Conservation (phyloP, 1,140 invertebrate species). For the Habropoda laboriosa region DNA sequence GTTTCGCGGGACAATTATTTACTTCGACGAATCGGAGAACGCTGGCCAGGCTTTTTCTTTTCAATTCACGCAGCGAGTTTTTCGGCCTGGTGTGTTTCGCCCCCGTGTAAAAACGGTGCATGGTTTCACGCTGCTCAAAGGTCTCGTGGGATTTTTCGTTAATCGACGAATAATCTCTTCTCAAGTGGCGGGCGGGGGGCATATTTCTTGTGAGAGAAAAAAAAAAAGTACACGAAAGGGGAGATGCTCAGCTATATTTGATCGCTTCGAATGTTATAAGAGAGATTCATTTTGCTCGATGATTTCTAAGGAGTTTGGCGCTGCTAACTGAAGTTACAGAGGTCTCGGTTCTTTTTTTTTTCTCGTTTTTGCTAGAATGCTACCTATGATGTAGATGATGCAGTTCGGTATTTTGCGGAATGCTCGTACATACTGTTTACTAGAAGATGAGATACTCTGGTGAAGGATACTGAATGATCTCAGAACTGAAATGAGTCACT, state of each 20-base stretch:
- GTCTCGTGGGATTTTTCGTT: background rate
- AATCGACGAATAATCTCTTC: background rate
- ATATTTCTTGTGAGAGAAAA: background rate
- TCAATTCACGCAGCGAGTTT: background rate
- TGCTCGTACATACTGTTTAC: constrained; percentile 8
- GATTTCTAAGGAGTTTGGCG: background rate
- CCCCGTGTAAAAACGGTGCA: background rate
- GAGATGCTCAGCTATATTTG: too few relatives aligned
- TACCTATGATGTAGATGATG: background rate
- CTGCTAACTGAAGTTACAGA: background rate
- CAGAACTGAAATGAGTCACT: constrained; percentile 10
- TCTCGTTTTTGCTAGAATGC: background rate
- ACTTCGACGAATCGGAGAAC: background rate
- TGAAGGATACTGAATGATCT: background rate
- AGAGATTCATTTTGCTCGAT: too few relatives aligned
- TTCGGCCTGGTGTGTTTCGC: background rate
- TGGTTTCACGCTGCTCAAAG: background rate
- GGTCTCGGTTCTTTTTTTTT: too few relatives aligned
- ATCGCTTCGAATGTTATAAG: too few relatives aligned
- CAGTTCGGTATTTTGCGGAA: constrained; percentile 14
- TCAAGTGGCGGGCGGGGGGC: too few relatives aligned
- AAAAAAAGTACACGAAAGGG: too few relatives aligned
- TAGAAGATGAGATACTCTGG: constrained; percentile 25
- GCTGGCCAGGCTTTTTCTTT: background rate
- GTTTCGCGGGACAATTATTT: background rate